Evolutionary conservation across 1,140 invertebrate genomes (phyloP).

Genomic region (Drosophila burlai): DNA sequence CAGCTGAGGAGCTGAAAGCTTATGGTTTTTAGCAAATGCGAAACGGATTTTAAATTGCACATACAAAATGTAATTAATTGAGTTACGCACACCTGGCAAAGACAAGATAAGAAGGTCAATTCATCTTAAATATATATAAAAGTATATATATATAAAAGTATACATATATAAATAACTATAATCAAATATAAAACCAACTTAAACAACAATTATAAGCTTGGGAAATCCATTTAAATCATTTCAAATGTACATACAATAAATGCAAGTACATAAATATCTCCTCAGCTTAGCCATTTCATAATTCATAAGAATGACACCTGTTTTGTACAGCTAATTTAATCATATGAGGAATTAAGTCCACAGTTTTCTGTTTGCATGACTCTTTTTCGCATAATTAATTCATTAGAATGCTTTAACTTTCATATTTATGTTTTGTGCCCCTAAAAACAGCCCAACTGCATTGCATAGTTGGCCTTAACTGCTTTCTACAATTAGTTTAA

Average conservation of each 20-base stretch:
- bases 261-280: neutral
- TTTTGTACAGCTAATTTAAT: neutral
- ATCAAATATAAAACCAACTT: neutral
- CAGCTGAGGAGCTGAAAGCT: constrained; percentile 23
- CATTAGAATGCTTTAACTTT: constrained; percentile 13
- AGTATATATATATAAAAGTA: neutral
- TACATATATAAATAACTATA: neutral
- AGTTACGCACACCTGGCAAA: constrained; percentile 9
- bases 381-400: constrained; percentile 25
- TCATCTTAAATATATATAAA: constrained; percentile 2
- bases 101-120: constrained; percentile 1
- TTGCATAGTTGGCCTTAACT: constrained; percentile 60
- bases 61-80: constrained; percentile 12
- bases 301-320: neutral
- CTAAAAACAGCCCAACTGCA: constrained; percentile 19
- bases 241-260: neutral
- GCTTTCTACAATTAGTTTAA: constrained; percentile 71
- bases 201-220: neutral
- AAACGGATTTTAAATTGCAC: constrained; percentile 19
- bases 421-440: neutral
- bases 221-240: neutral
- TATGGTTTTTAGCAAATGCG: constrained; percentile 8
- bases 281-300: neutral
- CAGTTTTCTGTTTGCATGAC: constrained; percentile 19
- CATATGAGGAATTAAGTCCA: neutral